A percentile compares a stretch with the other conserved stretches of the same genome.
Evolutionary conservation across 1,140 invertebrate genomes (phyloP).

Genomic region (Saxidomus purpurata): DNA sequence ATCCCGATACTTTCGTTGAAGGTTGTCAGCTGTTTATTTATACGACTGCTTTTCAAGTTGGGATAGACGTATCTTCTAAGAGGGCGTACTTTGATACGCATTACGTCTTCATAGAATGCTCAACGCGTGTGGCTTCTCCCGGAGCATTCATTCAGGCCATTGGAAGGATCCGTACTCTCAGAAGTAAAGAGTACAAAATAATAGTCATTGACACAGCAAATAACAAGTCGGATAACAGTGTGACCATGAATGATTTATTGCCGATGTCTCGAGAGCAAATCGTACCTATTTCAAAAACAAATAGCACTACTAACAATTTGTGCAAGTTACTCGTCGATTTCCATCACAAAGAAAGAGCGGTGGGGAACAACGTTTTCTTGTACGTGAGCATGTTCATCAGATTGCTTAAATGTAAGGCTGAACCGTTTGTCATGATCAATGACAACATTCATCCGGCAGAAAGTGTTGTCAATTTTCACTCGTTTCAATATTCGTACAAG

Average conservation of each 20-base stretch:
- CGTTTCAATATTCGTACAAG: slow-evolving; percentile 18
- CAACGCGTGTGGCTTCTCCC: not conserved
- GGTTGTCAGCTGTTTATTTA: slow-evolving; percentile 11
- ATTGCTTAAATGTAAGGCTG: not conserved
- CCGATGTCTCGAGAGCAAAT: not conserved
- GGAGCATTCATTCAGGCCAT: slow-evolving; percentile 26
- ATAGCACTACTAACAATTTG: not conserved
- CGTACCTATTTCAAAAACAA: not conserved
- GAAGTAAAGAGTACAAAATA: not conserved
- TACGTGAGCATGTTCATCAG: not conserved
- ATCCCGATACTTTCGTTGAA: slow-evolving; percentile 6
- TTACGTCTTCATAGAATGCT: slow-evolving; percentile 41
- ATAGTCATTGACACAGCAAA: not conserved
- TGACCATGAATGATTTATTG: not conserved
- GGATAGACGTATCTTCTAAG: slow-evolving; percentile 6
- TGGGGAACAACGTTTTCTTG: not conserved
- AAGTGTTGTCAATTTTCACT: not conserved
- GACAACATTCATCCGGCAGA: not conserved
- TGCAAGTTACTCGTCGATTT: not conserved
- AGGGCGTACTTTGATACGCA: not conserved
- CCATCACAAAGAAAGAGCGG: not conserved
- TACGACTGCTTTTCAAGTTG: slow-evolving; percentile 32
- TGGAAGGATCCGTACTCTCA: not conserved
- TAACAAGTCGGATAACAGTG: not conserved
- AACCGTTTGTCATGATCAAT: slow-evolving; percentile 3